Base-by-base conservation (phyloP, 1,140 invertebrate genomes). In the Samia ricini region DNA sequence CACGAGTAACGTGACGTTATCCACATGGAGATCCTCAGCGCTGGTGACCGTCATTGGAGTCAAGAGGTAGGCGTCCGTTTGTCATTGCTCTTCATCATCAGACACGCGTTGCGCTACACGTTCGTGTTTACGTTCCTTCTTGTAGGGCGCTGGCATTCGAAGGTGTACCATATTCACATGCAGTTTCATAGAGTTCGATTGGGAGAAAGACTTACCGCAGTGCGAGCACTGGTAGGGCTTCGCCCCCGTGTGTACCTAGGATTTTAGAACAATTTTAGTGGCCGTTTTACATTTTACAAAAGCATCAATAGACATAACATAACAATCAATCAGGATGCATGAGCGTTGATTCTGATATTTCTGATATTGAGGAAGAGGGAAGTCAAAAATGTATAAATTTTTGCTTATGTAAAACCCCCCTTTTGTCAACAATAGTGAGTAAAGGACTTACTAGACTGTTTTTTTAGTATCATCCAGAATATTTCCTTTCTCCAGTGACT, bases 201-300 rank as follows among this genome's bases (percentile, higher is more conserved):
- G 96, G 0, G 95, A 95, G 78, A 97, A 97, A 22, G 92, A 92
- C 77, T 97, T 97, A 2, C 91, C 92, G 78, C 96, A 97, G 2
- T 93, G 91, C 8, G 93, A 91, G 77, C 97, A 98, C 15, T 92
- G 92, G 87, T 96, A 98, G 0, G 96, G 96, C 60, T 95, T 91
- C 74, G 95, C 95, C 2, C 96, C 96, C 0, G 91, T 91, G 69
- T 92, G 92, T 5, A 91, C 90, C 70, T 92, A 74, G 0, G 18
- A 60, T 29, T 26, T 42, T 15, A 42, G 3, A 42, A 42, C 33
- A 42, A 1, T 15, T 4, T 26, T 26, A 26, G 8, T 26, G 26
- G 26, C n/a, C n/a, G n/a, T n/a, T n/a, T n/a, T n/a, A n/a, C n/a
- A n/a, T n/a, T n/a, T n/a, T n/a, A n/a, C n/a, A n/a, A n/a, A n/a